phyloP scores from a whole-genome alignment of 1,140 invertebrate species.

The Stegodyphus mimosarum region DNA sequence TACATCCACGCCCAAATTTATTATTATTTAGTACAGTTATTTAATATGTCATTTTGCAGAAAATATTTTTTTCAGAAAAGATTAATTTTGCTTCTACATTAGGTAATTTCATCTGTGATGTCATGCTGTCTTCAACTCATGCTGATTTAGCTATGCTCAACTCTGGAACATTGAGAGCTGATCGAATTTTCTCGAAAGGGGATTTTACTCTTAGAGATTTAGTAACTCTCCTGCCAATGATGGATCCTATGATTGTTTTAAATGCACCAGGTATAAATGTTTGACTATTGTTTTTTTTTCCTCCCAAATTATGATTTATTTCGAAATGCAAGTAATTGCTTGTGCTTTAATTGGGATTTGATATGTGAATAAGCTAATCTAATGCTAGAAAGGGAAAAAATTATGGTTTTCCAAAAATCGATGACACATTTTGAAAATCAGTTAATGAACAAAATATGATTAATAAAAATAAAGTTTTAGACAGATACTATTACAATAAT shows the following conservation, averaged over 20 bases:
- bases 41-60: background rate
- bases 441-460: too few species aligned
- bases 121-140: slow-evolving; percentile 83
- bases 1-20: too few species aligned
- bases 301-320: too few species aligned
- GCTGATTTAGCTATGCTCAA: slow-evolving; percentile 87
- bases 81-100: slow-evolving; percentile 45
- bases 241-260: slow-evolving; percentile 84
- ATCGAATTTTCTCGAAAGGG: slow-evolving; percentile 80
- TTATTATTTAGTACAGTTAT: background rate
- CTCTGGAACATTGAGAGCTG: slow-evolving; percentile 86
- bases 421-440: too few species aligned
- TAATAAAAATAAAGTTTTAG: too few species aligned
- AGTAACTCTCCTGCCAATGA: slow-evolving; percentile 83
- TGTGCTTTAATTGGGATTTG: too few species aligned
- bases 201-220: slow-evolving; percentile 86
- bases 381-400: too few species aligned
- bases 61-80: background rate
- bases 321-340: too few species aligned
- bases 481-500: too few species aligned
- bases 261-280: slow-evolving; percentile 69
- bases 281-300: background rate
- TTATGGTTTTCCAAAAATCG: too few species aligned
- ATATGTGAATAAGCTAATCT: too few species aligned
- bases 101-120: slow-evolving; percentile 91